Evolutionary conservation across 2,888 invertebrate genomes (phyloP).

Genomic region (Boloria selene): DNA sequence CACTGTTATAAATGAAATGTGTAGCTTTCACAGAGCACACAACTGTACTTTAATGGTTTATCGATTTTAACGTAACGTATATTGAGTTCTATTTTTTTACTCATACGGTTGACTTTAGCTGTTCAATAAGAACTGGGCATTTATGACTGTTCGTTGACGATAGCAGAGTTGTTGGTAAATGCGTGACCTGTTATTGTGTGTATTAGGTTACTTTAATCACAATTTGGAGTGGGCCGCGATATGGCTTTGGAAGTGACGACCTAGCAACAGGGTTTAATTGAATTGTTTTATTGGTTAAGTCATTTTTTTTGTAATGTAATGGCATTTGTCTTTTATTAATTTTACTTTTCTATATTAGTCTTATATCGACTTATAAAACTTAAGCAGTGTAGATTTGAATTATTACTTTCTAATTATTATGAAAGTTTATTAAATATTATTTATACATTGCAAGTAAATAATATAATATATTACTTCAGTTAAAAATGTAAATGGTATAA

Average conservation of each 20-base stretch:
- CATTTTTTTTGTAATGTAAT: conserved; percentile 6
- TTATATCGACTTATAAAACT: background rate
- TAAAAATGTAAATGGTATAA: conserved; percentile 7
- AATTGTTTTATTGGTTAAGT: conserved; percentile 53
- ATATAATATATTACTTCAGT: background rate
- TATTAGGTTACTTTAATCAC: conserved; percentile 82
- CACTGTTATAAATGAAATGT: conserved; percentile 80
- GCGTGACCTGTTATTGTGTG: conserved; percentile 82
- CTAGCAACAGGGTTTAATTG: conserved; percentile 67
- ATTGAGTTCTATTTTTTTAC: conserved; percentile 26
- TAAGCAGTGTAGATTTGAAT: too few species aligned
- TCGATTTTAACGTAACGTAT: conserved; percentile 39
- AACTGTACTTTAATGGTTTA: conserved; percentile 61
- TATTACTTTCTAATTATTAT: background rate
- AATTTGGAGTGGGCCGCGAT: conserved; percentile 79
- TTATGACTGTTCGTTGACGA: conserved; percentile 52
- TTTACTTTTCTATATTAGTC: background rate
- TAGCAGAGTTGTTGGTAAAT: conserved; percentile 71
- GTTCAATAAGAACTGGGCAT: conserved; percentile 35
- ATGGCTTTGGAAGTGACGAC: conserved; percentile 75
- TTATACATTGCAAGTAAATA: background rate
- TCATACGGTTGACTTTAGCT: conserved; percentile 42
- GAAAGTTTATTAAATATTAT: background rate
- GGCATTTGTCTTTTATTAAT: conserved; percentile 1
- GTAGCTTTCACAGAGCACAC: conserved; percentile 81